Percentiles rank a stretch among this genome's conserved stretches.
These are phyloP conservation scores for Microctenopoma steveboyesi DNA, from an alignment of 2,797 vertebrate genomes.

Conservation along the genomic window DNA sequence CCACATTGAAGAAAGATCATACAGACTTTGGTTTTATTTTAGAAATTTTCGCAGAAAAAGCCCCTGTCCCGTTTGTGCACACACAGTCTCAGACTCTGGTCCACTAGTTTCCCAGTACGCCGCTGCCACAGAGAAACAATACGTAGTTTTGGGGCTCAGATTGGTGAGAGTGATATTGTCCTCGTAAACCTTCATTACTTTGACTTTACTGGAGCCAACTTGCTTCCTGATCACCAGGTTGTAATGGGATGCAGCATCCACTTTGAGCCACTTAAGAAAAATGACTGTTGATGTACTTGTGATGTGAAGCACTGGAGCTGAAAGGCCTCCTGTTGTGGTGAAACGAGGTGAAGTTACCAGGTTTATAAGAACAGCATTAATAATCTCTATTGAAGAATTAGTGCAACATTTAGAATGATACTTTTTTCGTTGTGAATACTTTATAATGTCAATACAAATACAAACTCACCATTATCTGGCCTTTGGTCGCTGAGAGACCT, in stretches of 20 bases:
- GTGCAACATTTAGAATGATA: not conserved
- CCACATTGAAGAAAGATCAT: slow-evolving; percentile 12
- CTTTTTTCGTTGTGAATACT: not conserved
- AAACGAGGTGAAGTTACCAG: not conserved
- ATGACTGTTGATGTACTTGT: slow-evolving; percentile 28
- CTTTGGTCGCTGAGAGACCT: slow-evolving; percentile 53
- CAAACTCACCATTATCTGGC: slow-evolving; percentile 50
- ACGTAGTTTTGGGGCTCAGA: slow-evolving; percentile 53
- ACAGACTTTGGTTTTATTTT: slow-evolving; percentile 5
- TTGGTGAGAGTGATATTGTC: slow-evolving; percentile 50
- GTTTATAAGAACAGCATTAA: not conserved
- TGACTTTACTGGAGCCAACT: not conserved
- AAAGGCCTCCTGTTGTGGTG: slow-evolving; percentile 38
- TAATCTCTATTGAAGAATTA: not conserved
- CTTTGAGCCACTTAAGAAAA: slow-evolving; percentile 64
- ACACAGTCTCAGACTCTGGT: slow-evolving; percentile 63
- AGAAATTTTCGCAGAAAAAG: not conserved
- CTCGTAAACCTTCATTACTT: slow-evolving; percentile 49
- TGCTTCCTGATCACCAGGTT: slow-evolving; percentile 59
- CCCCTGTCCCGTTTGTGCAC: slow-evolving; percentile 47
- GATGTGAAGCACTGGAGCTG: slow-evolving; percentile 51
- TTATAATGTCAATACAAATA: not conserved
- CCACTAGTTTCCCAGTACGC: slow-evolving; percentile 3
- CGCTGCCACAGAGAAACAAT: slow-evolving; percentile 70
- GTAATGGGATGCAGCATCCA: slow-evolving; percentile 56